phyloP scores from a whole-genome alignment of 2,888 invertebrate species.

The Acrobeloides nanus region DNA sequence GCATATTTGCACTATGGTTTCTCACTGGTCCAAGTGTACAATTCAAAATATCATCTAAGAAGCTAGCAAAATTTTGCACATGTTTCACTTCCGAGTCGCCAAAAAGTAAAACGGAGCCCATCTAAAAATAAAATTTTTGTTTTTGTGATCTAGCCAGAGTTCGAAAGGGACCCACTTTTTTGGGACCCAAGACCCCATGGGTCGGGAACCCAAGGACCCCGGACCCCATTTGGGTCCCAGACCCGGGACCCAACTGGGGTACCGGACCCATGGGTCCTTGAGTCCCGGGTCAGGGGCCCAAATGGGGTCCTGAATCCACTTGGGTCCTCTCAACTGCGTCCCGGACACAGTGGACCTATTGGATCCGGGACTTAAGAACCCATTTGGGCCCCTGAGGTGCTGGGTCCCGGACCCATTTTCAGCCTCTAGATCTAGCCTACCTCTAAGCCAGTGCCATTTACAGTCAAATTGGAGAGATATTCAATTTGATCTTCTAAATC shows the following conservation, averaged over 20 bases:
- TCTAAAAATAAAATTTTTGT: conserved; percentile 18
- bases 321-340: too few relatives aligned
- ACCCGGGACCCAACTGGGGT: too few relatives aligned
- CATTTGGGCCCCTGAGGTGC: too few relatives aligned
- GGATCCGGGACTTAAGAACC: too few relatives aligned
- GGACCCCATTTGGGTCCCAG: too few relatives aligned
- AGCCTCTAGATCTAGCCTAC: neutral
- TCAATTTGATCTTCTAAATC: conserved; percentile 30
- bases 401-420: too few relatives aligned
- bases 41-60: conserved; percentile 41
- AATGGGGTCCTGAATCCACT: too few relatives aligned
- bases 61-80: conserved; percentile 8
- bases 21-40: conserved; percentile 40
- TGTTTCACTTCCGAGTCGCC: conserved; percentile 22
- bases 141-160: too few relatives aligned
- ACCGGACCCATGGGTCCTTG: too few relatives aligned
- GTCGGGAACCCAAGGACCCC: neutral
- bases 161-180: too few relatives aligned
- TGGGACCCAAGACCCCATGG: neutral
- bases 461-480: conserved; percentile 3
- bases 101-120: conserved; percentile 47
- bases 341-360: too few relatives aligned
- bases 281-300: too few relatives aligned
- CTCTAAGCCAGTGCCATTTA: conserved; percentile 12
- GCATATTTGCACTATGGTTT: conserved; percentile 29